Percentiles rank a stretch among this genome's conserved stretches.
Conservation (phyloP, 2,113 vertebrate genomes). For the Serinus canaria region DNA sequence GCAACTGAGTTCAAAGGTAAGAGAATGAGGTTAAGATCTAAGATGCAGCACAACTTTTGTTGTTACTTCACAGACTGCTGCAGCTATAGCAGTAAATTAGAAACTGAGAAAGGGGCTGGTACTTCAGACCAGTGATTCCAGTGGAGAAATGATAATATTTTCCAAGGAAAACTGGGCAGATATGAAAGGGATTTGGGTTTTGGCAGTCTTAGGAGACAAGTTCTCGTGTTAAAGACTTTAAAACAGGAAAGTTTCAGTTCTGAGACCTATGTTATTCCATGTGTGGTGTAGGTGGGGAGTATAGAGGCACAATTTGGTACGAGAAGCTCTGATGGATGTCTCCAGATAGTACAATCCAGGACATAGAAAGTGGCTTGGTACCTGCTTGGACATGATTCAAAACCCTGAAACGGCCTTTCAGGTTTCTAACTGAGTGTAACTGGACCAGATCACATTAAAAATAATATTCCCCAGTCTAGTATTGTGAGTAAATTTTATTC, state of each 20-base stretch:
- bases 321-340: neutral
- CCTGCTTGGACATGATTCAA: slow-evolving; percentile 14
- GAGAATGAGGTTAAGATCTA: slow-evolving; percentile 28
- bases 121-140: neutral
- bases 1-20: slow-evolving; percentile 28
- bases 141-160: neutral
- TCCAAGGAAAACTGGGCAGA: neutral
- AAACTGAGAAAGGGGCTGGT: neutral
- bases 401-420: slow-evolving; percentile 19
- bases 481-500: slow-evolving; percentile 51
- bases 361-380: neutral
- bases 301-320: fast-evolving
- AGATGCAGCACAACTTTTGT: neutral
- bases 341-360: neutral
- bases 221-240: neutral
- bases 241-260: neutral
- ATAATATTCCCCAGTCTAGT: slow-evolving; percentile 29
- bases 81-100: neutral
- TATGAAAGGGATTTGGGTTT: neutral
- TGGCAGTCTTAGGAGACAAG: neutral
- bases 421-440: slow-evolving; percentile 41
- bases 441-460: neutral
- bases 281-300: neutral
- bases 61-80: neutral
- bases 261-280: fast-evolving